These are phyloP conservation scores for Lates japonicus DNA, from an alignment of 2,797 vertebrate genomes.

Conservation along the genomic window DNA sequence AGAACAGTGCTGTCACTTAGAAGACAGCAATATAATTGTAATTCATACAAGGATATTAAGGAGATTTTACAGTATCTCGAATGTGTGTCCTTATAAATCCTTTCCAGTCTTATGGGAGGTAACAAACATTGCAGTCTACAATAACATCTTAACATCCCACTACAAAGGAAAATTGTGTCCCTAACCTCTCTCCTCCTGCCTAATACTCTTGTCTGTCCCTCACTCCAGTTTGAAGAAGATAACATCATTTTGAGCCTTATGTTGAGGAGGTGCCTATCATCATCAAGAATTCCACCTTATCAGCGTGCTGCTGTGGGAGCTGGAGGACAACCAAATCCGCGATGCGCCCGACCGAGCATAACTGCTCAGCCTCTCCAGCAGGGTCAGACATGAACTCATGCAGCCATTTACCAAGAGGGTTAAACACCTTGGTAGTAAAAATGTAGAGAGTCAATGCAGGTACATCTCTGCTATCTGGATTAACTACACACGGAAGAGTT, in stretches of 20 bases:
- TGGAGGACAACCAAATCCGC: constrained; percentile 96
- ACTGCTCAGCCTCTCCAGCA: constrained; percentile 97
- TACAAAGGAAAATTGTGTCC: not conserved
- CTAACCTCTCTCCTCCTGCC: not conserved
- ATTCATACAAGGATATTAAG: not conserved
- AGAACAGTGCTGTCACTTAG: not conserved
- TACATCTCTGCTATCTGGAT: constrained; percentile 26
- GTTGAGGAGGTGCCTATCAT: constrained; percentile 99
- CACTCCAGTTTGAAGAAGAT: constrained; percentile 93
- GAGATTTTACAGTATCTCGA: not conserved
- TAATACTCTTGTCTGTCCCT: constrained; percentile 10
- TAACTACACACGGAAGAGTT: constrained; percentile 8
- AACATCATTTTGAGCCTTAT: constrained; percentile 94
- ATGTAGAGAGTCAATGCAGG: constrained; percentile 12
- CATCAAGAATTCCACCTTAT: constrained; percentile 99
- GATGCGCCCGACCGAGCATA: constrained; percentile 96
- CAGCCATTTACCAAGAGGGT: constrained; percentile 23
- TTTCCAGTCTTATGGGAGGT: not conserved
- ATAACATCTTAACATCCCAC: not conserved
- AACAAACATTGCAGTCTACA: not conserved
- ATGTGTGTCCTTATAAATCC: not conserved
- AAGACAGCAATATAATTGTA: not conserved
- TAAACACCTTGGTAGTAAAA: constrained; percentile 17
- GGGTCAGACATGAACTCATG: constrained; percentile 84
- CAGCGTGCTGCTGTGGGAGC: constrained; percentile 95